phyloP scores from a whole-genome alignment of 2,113 vertebrate species.

The Scopus umbretta region DNA sequence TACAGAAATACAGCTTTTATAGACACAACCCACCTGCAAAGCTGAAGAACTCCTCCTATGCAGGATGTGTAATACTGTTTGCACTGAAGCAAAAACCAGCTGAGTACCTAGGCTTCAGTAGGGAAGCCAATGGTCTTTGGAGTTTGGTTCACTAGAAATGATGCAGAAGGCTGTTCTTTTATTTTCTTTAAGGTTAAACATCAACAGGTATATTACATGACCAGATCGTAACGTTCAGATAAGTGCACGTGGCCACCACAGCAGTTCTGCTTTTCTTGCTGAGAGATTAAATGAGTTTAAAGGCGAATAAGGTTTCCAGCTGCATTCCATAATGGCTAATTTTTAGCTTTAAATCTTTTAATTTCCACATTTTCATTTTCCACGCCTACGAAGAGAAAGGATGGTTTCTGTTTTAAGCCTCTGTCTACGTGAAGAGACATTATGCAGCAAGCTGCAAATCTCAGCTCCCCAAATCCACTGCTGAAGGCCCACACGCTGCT shows the following conservation, averaged over 20 bases:
- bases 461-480: rapidly evolving
- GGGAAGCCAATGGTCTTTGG: not conserved
- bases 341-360: not conserved
- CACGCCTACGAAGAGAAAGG: not conserved
- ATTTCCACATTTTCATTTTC: not conserved
- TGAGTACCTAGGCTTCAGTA: not conserved
- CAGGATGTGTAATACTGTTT: not conserved
- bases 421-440: not conserved
- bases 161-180: not conserved
- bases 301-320: not conserved
- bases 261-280: not conserved
- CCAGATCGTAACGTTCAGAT: not conserved
- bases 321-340: not conserved
- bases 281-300: not conserved
- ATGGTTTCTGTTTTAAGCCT: not conserved
- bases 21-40: conserved; percentile 20
- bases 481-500: not conserved
- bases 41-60: not conserved
- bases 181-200: not conserved
- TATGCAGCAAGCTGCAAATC: not conserved
- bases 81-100: not conserved
- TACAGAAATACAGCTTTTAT: not conserved
- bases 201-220: not conserved
- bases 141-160: not conserved
- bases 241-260: not conserved